These are phyloP conservation scores for Mormyrus proboscirostris DNA, from an alignment of 2,797 vertebrate species.

Conservation along the genomic window DNA sequence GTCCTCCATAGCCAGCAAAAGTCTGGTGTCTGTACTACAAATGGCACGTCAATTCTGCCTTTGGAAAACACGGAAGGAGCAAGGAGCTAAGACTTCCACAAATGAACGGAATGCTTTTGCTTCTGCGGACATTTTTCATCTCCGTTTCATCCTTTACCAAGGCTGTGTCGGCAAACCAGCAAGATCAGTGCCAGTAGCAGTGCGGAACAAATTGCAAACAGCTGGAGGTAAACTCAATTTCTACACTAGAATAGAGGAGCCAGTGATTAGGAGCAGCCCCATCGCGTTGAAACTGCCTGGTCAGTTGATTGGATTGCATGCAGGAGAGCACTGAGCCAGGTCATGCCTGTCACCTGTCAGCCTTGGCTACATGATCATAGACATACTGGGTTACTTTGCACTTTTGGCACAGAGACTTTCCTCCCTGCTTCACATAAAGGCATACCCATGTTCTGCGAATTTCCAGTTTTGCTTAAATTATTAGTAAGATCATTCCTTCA, in stretches of 20 bases:
- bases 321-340: neutral
- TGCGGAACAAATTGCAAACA: constrained; percentile 5
- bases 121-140: neutral
- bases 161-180: neutral
- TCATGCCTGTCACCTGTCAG: neutral
- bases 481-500: neutral
- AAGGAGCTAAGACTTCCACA: neutral
- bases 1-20: neutral
- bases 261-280: constrained; percentile 15
- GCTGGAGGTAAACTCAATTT: constrained; percentile 24
- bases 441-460: neutral
- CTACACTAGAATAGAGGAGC: neutral
- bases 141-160: neutral
- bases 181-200: neutral
- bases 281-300: neutral
- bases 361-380: neutral
- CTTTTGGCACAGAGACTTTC: neutral
- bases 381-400: neutral
- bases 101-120: neutral
- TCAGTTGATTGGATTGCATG: constrained; percentile 1
- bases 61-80: neutral
- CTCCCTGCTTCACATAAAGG: neutral
- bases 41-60: neutral
- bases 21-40: neutral
- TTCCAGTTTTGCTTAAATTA: neutral